Evolutionary conservation across 2,797 vertebrate species (phyloP).

Genomic region (Oreochromis grahami): DNA sequence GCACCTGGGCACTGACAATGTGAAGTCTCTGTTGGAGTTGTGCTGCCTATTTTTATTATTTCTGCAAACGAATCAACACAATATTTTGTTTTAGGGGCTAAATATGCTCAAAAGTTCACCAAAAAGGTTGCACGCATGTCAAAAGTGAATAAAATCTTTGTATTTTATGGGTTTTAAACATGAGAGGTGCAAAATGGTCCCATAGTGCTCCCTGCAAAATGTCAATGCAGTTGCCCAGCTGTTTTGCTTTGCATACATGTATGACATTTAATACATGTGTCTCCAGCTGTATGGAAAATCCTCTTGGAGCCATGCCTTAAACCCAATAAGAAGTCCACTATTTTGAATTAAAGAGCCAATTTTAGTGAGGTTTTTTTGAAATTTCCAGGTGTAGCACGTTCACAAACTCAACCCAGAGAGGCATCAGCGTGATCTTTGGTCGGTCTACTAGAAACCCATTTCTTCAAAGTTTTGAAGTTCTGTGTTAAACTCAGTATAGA

Average conservation of each 20-base stretch:
- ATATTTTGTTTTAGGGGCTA: not conserved
- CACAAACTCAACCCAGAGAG: not conserved
- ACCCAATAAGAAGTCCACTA: not conserved
- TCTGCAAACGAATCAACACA: not conserved
- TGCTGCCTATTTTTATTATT: not conserved
- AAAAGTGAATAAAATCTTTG: not conserved
- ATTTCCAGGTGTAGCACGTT: not conserved
- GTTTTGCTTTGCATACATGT: not conserved
- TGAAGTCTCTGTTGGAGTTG: not conserved
- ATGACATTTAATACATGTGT: not conserved
- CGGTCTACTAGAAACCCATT: not conserved
- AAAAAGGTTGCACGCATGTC: not conserved
- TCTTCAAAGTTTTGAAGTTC: not conserved
- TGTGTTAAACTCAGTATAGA: not conserved
- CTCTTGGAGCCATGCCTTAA: fast-evolving
- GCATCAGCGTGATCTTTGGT: not conserved
- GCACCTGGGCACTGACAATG: not conserved
- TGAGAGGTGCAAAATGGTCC: not conserved
- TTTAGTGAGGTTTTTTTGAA: not conserved
- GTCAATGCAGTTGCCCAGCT: not conserved
- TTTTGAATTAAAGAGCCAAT: not conserved
- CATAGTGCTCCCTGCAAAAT: not conserved
- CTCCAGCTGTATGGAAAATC: not conserved
- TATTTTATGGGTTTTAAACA: not conserved
- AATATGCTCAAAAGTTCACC: not conserved